Evolutionary conservation across 2,888 invertebrate genomes (phyloP), one percentile per base, ranked within the genome.

Genomic region (Nephrotoma appendiculata): DNA sequence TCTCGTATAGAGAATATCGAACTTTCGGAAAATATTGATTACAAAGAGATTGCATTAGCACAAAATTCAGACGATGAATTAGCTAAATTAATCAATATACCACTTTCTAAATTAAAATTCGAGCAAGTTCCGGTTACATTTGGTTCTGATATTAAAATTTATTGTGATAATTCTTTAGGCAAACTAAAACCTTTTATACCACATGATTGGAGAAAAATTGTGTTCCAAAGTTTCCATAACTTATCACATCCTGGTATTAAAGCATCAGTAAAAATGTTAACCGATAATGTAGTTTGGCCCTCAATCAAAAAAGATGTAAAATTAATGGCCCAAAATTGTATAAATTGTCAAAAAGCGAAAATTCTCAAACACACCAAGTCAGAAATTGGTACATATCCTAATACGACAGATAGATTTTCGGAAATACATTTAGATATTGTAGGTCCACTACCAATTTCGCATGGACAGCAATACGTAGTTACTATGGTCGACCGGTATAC

Each of bases 201-300:
- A 19, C 19, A 19, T 19, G 19, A 19, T 19, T 19, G 19, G 19
- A 19, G 19, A 19, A 19, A 19, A 19, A 19, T 91, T 86, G 19
- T 19, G 19, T 19, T 86, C 5, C 12, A 48, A 41, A 52, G n/a
- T 31, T 41, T 86, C 42, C 86, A 86, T 57, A 44, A 52, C 9
- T 57, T 52, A 11, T 86, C 86, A 11, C 52, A 86, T 44, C 52
- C 86, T 31, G 42, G 86, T n/a, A 41, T 19, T 19, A 19, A 19
- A 19, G 19, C 19, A 19, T 19, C 19, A 19, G 19, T 19, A 19
- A 19, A 19, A n/a, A 6, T 52, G n/a, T 41, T 86, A 12, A 52
- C 12, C 12, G 42, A 41, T 9, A 48, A 57, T 11, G 48, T 52
- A 11, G 52, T 86, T 31, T 86, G 86, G 52, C 4, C 57, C 5